Evolutionary conservation across 2,113 vertebrate genomes (phyloP).

Genomic region (Bostrychus sinensis): DNA sequence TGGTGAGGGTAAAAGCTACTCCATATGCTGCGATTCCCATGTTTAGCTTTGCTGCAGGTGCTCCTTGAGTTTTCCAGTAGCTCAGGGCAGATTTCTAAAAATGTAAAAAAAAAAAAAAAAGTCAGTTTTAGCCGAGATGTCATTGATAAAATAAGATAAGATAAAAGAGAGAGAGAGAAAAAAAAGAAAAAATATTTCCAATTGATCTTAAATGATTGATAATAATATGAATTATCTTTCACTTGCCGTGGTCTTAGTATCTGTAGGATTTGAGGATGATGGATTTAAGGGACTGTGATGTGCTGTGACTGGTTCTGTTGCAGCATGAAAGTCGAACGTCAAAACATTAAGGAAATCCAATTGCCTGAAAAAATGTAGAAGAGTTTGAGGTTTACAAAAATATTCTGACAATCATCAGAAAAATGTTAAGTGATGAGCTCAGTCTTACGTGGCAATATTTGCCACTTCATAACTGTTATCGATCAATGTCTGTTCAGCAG

Average conservation of each 20-base stretch:
- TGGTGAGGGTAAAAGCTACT: constrained; percentile 71
- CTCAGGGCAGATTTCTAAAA: constrained; percentile 80
- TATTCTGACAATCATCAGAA: too few relatives aligned
- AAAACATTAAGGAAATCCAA: constrained; percentile 79
- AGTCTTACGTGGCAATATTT: constrained; percentile 60
- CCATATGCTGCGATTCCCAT: constrained; percentile 84
- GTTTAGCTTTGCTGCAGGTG: constrained; percentile 80
- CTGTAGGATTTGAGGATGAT: background rate
- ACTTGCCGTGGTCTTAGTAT: background rate
- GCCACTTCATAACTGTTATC: constrained; percentile 74
- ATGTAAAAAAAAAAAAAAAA: background rate
- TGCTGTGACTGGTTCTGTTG: constrained; percentile 69
- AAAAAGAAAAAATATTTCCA: too few relatives aligned
- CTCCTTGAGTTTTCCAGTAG: constrained; percentile 80
- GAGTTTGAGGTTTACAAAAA: background rate
- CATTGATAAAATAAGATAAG: background rate
- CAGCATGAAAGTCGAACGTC: constrained; percentile 77
- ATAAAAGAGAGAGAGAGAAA: too few relatives aligned
- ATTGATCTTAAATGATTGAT: too few relatives aligned
- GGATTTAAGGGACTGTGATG: constrained; percentile 72
- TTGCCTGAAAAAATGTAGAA: constrained; percentile 40
- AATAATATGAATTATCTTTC: background rate
- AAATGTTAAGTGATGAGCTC: too few relatives aligned
- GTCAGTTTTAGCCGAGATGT: background rate
- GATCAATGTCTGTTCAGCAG: constrained; percentile 41